Evolutionary conservation across 2,113 vertebrate genomes (phyloP).

Genomic region (Zapus hudsonius): DNA sequence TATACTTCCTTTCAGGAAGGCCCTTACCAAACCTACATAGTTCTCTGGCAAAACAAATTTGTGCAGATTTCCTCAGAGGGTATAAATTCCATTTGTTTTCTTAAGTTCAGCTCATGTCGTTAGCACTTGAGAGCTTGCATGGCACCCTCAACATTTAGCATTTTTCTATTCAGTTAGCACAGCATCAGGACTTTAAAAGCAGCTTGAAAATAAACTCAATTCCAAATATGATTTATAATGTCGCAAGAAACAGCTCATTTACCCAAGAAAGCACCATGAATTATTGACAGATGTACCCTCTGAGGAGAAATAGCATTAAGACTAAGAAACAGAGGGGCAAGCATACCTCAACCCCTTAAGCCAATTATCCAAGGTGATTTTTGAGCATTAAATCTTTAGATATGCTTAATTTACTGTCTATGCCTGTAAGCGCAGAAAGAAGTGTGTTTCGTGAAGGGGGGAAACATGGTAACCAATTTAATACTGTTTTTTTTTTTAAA

Average conservation of each 20-base stretch:
- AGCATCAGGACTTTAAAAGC: constrained; percentile 69
- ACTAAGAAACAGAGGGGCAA: constrained; percentile 69
- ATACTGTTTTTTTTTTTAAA: constrained; percentile 43
- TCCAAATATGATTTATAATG: constrained; percentile 74
- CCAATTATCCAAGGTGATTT: constrained; percentile 80
- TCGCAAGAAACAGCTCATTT: constrained; percentile 75
- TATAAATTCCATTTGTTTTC: constrained; percentile 60
- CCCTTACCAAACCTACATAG: neutral
- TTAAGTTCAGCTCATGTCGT: constrained; percentile 40
- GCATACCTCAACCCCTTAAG: constrained; percentile 73
- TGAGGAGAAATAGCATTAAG: constrained; percentile 70
- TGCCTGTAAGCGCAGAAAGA: constrained; percentile 78
- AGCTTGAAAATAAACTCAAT: constrained; percentile 66
- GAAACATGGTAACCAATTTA: constrained; percentile 54
- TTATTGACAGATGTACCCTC: constrained; percentile 70
- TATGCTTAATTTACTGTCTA: constrained; percentile 82
- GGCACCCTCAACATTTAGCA: constrained; percentile 60
- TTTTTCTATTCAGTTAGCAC: constrained; percentile 71
- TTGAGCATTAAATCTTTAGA: constrained; percentile 77
- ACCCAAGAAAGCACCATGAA: constrained; percentile 78
- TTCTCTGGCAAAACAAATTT: constrained; percentile 34
- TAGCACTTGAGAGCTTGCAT: constrained; percentile 37
- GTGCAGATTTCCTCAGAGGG: constrained; percentile 32
- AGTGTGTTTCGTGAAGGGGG: constrained; percentile 51
- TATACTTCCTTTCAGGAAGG: neutral